Conservation (phyloP, 2,888 invertebrate genomes). For the Folsomia candida region DNA sequence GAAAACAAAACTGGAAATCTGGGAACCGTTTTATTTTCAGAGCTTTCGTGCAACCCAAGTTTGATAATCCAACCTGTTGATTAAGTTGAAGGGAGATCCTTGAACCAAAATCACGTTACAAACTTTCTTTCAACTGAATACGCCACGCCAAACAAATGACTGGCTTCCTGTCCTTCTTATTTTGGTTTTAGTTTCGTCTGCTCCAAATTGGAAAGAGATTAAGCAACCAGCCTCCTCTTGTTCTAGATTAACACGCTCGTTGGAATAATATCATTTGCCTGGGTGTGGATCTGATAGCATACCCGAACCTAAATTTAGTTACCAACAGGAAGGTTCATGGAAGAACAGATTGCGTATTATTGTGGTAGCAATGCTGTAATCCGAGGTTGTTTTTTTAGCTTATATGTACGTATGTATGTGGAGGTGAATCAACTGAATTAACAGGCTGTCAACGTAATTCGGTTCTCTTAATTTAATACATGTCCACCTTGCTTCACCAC, state of each 20-base stretch:
- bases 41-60: neutral
- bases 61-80: conserved; percentile 1
- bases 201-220: neutral
- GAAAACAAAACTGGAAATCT: neutral
- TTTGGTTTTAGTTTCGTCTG: neutral
- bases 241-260: too few species aligned
- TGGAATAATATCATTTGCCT: neutral
- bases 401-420: too few species aligned
- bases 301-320: neutral
- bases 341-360: too few species aligned
- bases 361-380: too few species aligned
- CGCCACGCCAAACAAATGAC: too few species aligned
- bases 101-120: neutral
- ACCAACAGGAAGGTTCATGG: too few species aligned
- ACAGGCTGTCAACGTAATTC: neutral
- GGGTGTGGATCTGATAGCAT: neutral
- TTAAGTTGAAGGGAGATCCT: neutral
- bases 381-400: neutral
- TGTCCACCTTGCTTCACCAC: neutral
- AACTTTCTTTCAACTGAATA: too few species aligned
- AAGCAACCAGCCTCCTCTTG: neutral
- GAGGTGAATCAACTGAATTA: too few species aligned
- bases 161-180: neutral
- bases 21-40: neutral
- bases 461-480: neutral